Evolutionary conservation across 23 tunicate genomes (phyloP), one percentile per base, ranked within the genome.

Genomic region (Halocynthia roretzi): DNA sequence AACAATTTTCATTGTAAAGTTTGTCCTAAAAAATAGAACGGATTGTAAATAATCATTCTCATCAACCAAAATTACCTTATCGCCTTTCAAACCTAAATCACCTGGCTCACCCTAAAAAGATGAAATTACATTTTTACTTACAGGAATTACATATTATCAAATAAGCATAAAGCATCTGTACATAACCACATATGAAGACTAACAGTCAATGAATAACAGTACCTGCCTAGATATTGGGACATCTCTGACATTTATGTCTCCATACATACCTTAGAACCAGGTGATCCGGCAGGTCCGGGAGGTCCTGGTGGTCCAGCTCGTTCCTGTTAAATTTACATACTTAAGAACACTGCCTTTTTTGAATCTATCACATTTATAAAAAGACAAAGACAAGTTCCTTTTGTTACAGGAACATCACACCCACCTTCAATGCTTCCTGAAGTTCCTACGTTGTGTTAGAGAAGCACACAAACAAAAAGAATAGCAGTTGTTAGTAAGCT

Each of bases 61-160:
- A 14, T 58, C 63, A n/a, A 14, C 63, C 1, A 58, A 14, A n/a
- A 14, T 10, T 48, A 65, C 70, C 70, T 65, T 11, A 8, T 65
- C 70, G 15, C 70, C 70, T 65, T 65, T 65, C 5, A 65, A 8
- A 20, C 70, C 70, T 0, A 10, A 8, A 20, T 65, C 48, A 6
- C 70, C 70, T 65, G 70, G 70, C 31, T 65, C 70, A 10, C 70
- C 70, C 70, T 65, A 48, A 15, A 19, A 10, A 15, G 31, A 65
- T 15, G 31, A 65, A 65, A 65, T 0, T 20, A 65, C 70, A 65
- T 65, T 10, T 10, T 0, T 65, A 10, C 10, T 20, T 31, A 31
- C 44, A 31, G 44, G 1, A 4, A 31, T 31, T 31, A 31, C 44
- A 31, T 31, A 31, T 31, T 31, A 31, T 31, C 44, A 31, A 31